Base-by-base conservation (phyloP, 2,888 invertebrate genomes). In the Artemia sinica region DNA sequence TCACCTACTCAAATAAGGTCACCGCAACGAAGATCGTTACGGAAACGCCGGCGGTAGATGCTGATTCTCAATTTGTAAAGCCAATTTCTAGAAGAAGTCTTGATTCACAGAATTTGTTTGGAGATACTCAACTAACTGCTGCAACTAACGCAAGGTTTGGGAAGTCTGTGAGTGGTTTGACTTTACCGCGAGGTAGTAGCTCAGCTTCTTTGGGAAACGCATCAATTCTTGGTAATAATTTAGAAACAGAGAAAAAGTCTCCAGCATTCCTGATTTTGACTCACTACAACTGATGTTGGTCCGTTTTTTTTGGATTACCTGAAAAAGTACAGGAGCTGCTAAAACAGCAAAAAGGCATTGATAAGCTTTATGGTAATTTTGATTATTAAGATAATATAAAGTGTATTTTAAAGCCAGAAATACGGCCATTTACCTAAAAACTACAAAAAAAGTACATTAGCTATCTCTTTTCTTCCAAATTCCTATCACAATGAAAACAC, bases 301-400 rank as follows among this genome's bases (percentile, higher is more conserved):
- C 77, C 80, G 12, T n/a, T n/a, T 94, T 91, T 78, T 92, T 87
- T 81, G 92, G 89, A 0, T 79, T 94, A 63, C 89, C 93, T 0
- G 76, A 81, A 1, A 81, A 80, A 74, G 86, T 89, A 0, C 84
- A 85, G 76, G 79, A 82, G 12, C 78, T 93, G 72, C 84, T 94
- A 72, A 83, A 85, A 73, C 81, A 83, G 71, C 85, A 85, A 73
- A 86, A 89, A 76, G 88, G 88, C 72, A 92, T 94, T 71, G 82
- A 83, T 41, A 83, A 84, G 72, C 82, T 94, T 73, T 93, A 93
- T 82, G 87, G 91, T 91, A 77, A 79, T 80, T 79, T 69, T 70
- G 28, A 28, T 28, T 28, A 28, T 4, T 28, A 28, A 28, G 28
- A 28, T 28, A 28, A 28, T 28, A 28, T 28, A 28, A 28, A 28